phyloP scores from a whole-genome alignment of 1,140 invertebrate genomes.

The Colletes latitarsis region DNA sequence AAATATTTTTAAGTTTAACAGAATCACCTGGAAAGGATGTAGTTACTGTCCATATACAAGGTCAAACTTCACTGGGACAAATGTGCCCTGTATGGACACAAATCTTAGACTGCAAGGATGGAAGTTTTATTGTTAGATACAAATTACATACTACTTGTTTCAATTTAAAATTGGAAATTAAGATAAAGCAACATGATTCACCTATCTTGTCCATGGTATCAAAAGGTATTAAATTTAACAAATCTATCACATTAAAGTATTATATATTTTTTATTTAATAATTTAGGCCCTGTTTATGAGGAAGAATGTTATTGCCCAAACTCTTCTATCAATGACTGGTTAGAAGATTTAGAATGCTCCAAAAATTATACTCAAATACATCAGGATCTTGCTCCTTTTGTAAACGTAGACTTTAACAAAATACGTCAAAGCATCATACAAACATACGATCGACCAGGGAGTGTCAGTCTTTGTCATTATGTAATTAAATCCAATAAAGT shows the following conservation, averaged over 20 bases:
- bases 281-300: constrained; percentile 86
- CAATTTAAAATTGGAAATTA: constrained; percentile 87
- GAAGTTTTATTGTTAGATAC: constrained; percentile 92
- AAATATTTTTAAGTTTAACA: constrained; percentile 66
- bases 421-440: constrained; percentile 85
- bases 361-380: constrained; percentile 87
- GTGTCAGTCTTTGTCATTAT: constrained; percentile 95
- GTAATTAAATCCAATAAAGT: constrained; percentile 91
- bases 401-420: constrained; percentile 87
- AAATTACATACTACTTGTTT: constrained; percentile 89
- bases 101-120: constrained; percentile 91
- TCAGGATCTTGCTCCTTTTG: constrained; percentile 88
- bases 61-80: constrained; percentile 79
- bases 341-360: constrained; percentile 86
- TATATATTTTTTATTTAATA: constrained; percentile 22
- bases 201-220: constrained; percentile 86
- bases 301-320: constrained; percentile 94
- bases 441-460: constrained; percentile 87
- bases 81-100: constrained; percentile 88
- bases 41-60: constrained; percentile 82
- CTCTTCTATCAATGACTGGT: constrained; percentile 85
- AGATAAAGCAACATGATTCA: constrained; percentile 86
- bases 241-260: constrained; percentile 7
- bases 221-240: constrained; percentile 80
- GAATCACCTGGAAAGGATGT: constrained; percentile 70